Conservation (phyloP, 2,888 invertebrate species). For the Polydrusus cervinus region DNA sequence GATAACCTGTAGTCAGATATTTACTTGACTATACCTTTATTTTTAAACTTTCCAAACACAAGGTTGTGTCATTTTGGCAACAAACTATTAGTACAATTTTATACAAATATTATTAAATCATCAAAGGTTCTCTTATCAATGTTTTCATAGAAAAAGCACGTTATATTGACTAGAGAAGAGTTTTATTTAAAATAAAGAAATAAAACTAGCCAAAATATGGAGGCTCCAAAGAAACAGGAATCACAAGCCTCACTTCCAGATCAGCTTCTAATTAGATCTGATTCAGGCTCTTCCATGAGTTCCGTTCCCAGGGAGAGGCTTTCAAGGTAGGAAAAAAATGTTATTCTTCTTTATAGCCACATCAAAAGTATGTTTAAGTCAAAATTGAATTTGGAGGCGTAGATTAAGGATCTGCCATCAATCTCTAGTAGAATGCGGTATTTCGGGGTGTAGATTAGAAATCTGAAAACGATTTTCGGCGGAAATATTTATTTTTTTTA, state of each 20-base stretch:
- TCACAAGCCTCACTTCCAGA: conserved; percentile 55
- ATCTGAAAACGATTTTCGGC: too few species aligned
- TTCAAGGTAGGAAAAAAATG: conserved; percentile 5
- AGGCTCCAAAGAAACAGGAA: conserved; percentile 27
- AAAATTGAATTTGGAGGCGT: too few species aligned
- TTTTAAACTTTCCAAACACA: too few species aligned
- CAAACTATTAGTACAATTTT: too few species aligned
- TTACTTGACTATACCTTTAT: too few species aligned
- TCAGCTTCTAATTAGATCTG: conserved; percentile 47
- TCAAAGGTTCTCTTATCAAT: background rate
- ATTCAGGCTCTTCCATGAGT: conserved; percentile 35
- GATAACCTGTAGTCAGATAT: background rate
- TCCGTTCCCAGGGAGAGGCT: conserved; percentile 16
- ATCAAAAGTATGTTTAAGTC: too few species aligned
- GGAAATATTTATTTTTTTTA: too few species aligned
- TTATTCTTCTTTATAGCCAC: too few species aligned
- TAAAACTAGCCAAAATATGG: background rate
- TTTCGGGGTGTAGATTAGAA: too few species aligned
- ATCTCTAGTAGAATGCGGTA: too few species aligned
- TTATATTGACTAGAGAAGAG: background rate
- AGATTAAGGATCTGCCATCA: too few species aligned
- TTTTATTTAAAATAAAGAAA: background rate
- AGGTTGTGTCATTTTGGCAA: too few species aligned
- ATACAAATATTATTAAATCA: background rate
- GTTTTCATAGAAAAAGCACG: background rate